Base-by-base conservation (phyloP, 2,797 vertebrate species). In the Peromyscus melanophrys region DNA sequence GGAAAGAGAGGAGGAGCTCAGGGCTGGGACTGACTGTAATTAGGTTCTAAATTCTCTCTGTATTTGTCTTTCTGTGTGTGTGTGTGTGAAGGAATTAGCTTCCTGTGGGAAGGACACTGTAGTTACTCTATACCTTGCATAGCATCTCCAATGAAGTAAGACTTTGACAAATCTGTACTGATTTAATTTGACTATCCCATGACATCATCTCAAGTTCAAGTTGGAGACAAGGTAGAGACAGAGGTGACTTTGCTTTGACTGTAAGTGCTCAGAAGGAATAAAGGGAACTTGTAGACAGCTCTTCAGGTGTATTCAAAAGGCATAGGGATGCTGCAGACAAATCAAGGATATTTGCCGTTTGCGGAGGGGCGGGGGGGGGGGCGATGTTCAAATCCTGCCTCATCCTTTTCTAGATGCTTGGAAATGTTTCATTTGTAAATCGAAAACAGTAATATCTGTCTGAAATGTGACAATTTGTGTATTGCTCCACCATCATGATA, bases 201-300 rank as follows among this genome's bases (percentile, higher is more conserved):
- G 97, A 97, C 95, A 98, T 97, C 96, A 98, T 97, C 91, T 96
- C 86, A 92, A 96, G 86, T 94, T 97, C 92, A 93, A 89, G 71
- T 95, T 96, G 80, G 89, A 97, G 98, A 93, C 97, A 97, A 96
- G n/a, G 86, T 96, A 34, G 95, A 97, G 94, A 88, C 91, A 95
- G 94, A 96, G 61, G 95, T 97, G 96, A 84, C 94, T 97, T 97
- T 97, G 96, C 57, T 96, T 85, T 61, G 85, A 89, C 89, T 94
- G 67, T 88, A 96, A 94, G 71, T 59, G 63, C 71, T 82, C 25
- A 73, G 67, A 78, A 90, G 43, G 46, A 92, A 94, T 27, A 55
- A 97, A 61, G 65, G 16, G 73, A 34, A 13, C 37, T 61, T 94
- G 63, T 76, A 67, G 90, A 49, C 31, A 73, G 80, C n/a, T 96